These are phyloP conservation scores for Globia sparganii DNA, from an alignment of 2,888 invertebrate species.

Conservation along the genomic window DNA sequence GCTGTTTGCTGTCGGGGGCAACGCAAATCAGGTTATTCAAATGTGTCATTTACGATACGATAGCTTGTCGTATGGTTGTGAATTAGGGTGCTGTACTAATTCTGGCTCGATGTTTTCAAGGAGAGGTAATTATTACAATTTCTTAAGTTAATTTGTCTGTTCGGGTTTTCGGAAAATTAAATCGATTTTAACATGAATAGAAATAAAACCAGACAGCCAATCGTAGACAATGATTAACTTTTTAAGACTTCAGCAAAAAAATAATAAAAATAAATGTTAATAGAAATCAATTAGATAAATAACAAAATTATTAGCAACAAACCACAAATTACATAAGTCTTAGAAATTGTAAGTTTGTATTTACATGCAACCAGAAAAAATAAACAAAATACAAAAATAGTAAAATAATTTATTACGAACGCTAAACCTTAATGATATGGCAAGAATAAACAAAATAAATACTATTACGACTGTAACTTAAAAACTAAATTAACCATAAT, in stretches of 20 bases:
- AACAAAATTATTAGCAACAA: background rate
- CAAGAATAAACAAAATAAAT: constrained; percentile 81
- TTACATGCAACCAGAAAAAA: constrained; percentile 57
- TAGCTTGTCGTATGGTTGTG: too few species aligned
- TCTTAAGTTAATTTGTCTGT: background rate
- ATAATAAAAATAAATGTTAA: background rate
- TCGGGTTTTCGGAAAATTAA: background rate
- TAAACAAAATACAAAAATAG: constrained; percentile 46
- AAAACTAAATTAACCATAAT: constrained; percentile 58
- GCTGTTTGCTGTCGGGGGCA: too few species aligned
- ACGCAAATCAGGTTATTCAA: too few species aligned
- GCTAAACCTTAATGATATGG: constrained; percentile 78
- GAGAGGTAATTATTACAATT: too few species aligned
- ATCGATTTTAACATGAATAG: background rate
- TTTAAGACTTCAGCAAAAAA: background rate
- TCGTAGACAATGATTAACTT: background rate
- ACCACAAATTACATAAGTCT: background rate
- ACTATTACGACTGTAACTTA: constrained; percentile 60
- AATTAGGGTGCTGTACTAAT: background rate
- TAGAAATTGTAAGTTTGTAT: background rate
- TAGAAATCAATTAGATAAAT: too few species aligned
- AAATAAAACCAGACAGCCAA: too few species aligned
- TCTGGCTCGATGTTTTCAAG: background rate
- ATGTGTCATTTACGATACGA: too few species aligned
- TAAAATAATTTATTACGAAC: constrained; percentile 70